Conservation (phyloP, 1,140 invertebrate genomes). For the Drosophila ambigua region DNA sequence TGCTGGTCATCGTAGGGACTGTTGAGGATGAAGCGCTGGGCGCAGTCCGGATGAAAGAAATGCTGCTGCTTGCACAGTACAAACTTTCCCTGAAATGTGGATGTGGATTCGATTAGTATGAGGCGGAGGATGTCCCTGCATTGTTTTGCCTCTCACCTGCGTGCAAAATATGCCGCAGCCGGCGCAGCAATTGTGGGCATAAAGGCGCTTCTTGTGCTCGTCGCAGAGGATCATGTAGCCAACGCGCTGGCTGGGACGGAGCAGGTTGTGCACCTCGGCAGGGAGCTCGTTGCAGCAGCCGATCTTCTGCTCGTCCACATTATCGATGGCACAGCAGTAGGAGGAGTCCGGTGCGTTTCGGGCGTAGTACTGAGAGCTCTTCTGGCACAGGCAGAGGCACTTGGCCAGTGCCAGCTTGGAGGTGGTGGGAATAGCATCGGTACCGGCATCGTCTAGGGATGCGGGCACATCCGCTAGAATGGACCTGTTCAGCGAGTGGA, state of each 20-base stretch:
- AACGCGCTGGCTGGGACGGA: slow-evolving; percentile 90
- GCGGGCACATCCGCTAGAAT: slow-evolving; percentile 32
- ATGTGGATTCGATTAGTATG: background rate
- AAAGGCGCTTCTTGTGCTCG: slow-evolving; percentile 90
- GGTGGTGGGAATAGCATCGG: slow-evolving; percentile 48
- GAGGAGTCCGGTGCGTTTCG: slow-evolving; percentile 69
- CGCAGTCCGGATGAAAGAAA: slow-evolving; percentile 83
- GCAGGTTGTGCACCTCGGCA: slow-evolving; percentile 85
- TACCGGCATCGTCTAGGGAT: slow-evolving; percentile 2
- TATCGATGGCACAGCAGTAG: slow-evolving; percentile 89
- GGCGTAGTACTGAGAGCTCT: slow-evolving; percentile 78
- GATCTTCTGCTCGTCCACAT: slow-evolving; percentile 90
- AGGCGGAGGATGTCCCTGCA: background rate
- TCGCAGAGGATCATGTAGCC: slow-evolving; percentile 94
- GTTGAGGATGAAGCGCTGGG: slow-evolving; percentile 80
- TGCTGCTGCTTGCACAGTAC: slow-evolving; percentile 81
- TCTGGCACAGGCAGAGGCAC: slow-evolving; percentile 79
- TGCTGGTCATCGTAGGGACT: slow-evolving; percentile 80
- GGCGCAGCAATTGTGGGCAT: slow-evolving; percentile 94
- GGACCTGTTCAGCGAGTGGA: slow-evolving; percentile 43
- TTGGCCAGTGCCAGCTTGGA: slow-evolving; percentile 42
- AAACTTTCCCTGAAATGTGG: slow-evolving; percentile 70
- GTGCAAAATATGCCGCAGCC: slow-evolving; percentile 96
- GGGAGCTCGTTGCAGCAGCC: slow-evolving; percentile 90
- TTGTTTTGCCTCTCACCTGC: slow-evolving; percentile 86